These are phyloP conservation scores for Nasonia giraulti DNA, from an alignment of 1,140 invertebrate genomes.

Conservation along the genomic window DNA sequence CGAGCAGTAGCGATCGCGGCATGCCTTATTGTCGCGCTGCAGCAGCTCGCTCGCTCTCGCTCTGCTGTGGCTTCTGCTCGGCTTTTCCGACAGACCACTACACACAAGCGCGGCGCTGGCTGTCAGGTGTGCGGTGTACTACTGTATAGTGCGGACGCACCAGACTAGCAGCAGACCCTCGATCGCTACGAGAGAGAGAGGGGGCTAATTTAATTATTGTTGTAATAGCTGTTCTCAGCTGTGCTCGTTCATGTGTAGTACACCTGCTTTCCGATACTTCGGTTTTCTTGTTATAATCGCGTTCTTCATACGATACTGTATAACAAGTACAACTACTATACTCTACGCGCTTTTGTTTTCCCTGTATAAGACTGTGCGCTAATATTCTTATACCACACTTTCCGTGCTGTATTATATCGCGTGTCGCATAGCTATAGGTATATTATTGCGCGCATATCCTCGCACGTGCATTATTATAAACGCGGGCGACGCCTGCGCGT, in stretches of 20 bases:
- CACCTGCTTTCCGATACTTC: no score
- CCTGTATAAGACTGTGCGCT: no score
- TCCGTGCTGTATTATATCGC: neutral
- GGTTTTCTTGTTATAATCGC: no score
- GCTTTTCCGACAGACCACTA: neutral
- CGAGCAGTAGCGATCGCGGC: neutral
- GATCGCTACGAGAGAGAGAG: no score
- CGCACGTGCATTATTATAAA: neutral
- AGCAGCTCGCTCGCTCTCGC: neutral
- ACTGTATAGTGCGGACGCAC: neutral
- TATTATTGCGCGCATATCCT: neutral
- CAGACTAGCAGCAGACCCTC: neutral
- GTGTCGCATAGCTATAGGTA: neutral
- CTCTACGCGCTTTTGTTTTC: no score
- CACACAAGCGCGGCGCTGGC: neutral
- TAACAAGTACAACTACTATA: no score
- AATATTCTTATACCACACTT: no score
- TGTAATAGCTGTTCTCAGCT: no score
- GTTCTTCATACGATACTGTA: no score
- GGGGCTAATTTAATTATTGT: no score
- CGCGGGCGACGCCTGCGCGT: neutral
- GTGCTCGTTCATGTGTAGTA: no score
- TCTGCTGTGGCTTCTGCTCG: constrained; percentile 5
- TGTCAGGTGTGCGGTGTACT: neutral
- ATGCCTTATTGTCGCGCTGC: neutral